A percentile compares a stretch with the other conserved stretches of the same genome.
These are phyloP conservation scores for Crotalus viridis DNA, from an alignment of 2,113 vertebrate species.

Conservation along the genomic window DNA sequence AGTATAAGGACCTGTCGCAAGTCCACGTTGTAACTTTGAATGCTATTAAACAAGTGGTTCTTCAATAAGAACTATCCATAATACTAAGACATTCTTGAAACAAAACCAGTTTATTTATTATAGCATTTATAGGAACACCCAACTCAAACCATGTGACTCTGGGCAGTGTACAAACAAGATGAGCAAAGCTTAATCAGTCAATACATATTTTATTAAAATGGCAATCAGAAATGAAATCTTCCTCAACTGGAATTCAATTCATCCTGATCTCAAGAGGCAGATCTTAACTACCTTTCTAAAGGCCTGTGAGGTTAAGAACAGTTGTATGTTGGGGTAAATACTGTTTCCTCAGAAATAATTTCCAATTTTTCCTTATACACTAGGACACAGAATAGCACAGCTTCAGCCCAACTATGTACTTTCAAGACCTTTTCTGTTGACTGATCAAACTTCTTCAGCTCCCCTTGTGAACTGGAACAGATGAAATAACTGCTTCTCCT, in stretches of 20 bases:
- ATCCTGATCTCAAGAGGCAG: background rate
- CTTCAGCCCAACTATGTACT: background rate
- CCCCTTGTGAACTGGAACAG: background rate
- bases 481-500: background rate
- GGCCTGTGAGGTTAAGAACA: background rate
- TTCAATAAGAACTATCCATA: background rate
- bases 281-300: background rate
- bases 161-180: background rate
- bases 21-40: background rate
- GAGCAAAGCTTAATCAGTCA: background rate
- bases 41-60: background rate
- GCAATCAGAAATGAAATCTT: background rate
- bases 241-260: background rate
- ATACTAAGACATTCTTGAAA: background rate
- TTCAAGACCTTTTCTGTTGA: background rate
- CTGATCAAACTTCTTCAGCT: background rate
- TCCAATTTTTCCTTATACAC: background rate
- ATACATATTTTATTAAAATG: background rate
- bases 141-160: background rate
- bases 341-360: background rate
- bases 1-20: background rate
- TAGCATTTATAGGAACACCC: background rate
- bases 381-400: background rate
- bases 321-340: background rate
- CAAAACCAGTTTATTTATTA: background rate